Percentiles rank a stretch among this genome's conserved stretches.
phyloP scores from a whole-genome alignment of 2,113 vertebrate genomes.

The Cephalopholis sonnerati region DNA sequence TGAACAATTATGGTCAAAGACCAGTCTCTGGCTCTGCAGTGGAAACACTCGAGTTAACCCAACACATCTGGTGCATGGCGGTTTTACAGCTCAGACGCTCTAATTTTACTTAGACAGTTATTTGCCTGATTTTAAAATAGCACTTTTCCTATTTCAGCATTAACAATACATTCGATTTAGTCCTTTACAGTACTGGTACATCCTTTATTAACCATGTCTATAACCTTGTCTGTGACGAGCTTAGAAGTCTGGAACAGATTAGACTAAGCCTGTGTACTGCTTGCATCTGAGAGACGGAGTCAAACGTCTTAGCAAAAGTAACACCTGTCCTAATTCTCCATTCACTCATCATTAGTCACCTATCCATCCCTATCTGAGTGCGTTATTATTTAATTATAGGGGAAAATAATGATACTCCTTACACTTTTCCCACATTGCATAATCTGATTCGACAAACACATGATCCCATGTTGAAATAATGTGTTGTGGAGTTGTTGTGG shows the following conservation, averaged over 20 bases:
- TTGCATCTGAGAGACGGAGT: conserved; percentile 34
- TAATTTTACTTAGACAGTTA: neutral
- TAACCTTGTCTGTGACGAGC: conserved; percentile 13
- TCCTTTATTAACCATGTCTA: neutral
- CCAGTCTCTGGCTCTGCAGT: neutral
- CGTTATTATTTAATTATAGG: neutral
- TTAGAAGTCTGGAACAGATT: conserved; percentile 52
- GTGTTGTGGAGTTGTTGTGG: neutral
- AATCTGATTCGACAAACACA: conserved; percentile 1
- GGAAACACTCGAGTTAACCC: conserved; percentile 5
- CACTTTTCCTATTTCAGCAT: neutral
- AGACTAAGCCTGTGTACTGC: conserved; percentile 43
- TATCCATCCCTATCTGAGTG: neutral
- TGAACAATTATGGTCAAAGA: conserved; percentile 49
- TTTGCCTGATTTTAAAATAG: neutral
- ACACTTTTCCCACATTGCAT: neutral
- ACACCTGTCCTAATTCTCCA: conserved; percentile 15
- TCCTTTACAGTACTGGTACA: neutral
- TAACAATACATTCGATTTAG: neutral
- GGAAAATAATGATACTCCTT: neutral
- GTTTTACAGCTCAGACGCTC: neutral
- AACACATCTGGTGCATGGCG: conserved; percentile 8
- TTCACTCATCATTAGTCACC: neutral
- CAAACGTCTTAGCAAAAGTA: conserved; percentile 40
- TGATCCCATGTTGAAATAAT: neutral